phyloP scores from a whole-genome alignment of 2,113 vertebrate species.

The Thunnus maccoyii region DNA sequence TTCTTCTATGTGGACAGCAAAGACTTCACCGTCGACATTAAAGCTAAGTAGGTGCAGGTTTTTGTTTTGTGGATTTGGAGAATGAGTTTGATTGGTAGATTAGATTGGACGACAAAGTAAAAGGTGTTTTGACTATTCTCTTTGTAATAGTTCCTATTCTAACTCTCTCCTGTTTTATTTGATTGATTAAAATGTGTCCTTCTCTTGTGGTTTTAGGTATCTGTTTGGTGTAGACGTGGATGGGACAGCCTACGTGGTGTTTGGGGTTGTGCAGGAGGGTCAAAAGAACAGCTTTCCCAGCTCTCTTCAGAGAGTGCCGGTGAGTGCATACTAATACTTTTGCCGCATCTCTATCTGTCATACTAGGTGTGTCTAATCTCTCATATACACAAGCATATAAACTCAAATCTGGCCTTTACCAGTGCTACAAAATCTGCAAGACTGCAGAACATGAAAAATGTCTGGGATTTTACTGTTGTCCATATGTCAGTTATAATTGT shows the following conservation, averaged over 20 bases:
- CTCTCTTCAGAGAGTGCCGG: conserved; percentile 82
- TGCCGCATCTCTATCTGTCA: no score
- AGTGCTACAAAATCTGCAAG: background rate
- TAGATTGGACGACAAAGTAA: background rate
- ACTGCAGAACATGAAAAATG: background rate
- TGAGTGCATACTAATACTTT: conserved; percentile 53
- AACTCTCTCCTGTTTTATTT: background rate
- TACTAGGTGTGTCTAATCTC: background rate
- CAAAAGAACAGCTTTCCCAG: conserved; percentile 82
- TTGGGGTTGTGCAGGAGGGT: conserved; percentile 77
- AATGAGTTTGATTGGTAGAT: background rate
- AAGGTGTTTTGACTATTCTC: background rate
- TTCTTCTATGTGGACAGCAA: conserved; percentile 87
- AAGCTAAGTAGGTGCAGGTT: conserved; percentile 65
- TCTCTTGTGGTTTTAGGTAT: conserved; percentile 81
- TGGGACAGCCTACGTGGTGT: conserved; percentile 87
- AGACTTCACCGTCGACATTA: conserved; percentile 79
- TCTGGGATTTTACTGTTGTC: background rate
- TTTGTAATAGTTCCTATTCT: background rate
- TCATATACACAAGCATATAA: background rate
- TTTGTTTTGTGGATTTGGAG: background rate
- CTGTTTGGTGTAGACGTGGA: conserved; percentile 85
- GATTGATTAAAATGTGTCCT: background rate
- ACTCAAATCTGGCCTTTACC: background rate
- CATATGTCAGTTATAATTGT: background rate